These are phyloP conservation scores for Pteromalus puparum DNA, from an alignment of 1,140 invertebrate genomes.

Conservation along the genomic window DNA sequence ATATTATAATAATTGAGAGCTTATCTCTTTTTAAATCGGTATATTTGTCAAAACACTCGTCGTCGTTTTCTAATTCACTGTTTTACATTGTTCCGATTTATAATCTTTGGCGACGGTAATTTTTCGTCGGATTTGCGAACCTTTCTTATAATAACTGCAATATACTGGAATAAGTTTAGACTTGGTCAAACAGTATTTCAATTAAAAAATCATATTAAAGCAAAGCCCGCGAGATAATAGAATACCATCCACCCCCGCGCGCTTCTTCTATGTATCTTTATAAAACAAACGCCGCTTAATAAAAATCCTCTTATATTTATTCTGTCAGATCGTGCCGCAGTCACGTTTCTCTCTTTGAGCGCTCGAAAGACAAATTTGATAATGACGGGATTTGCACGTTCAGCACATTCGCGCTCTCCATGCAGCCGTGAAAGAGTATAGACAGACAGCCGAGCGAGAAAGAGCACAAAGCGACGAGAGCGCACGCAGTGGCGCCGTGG, in stretches of 20 bases:
- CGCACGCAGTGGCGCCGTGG: slow-evolving; percentile 50
- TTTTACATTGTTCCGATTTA: no score
- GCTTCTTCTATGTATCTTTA: neutral
- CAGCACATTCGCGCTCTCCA: slow-evolving; percentile 43
- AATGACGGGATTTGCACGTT: slow-evolving; percentile 55
- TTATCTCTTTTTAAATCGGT: slow-evolving; percentile 26
- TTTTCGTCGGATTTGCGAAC: no score
- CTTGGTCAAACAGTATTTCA: neutral
- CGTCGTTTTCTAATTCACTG: neutral
- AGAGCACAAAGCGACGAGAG: slow-evolving; percentile 38
- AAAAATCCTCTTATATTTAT: slow-evolving; percentile 47
- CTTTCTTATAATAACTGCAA: neutral
- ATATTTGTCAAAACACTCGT: slow-evolving; percentile 8
- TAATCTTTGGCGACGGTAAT: neutral
- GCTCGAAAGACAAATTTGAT: slow-evolving; percentile 52
- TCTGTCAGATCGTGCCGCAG: slow-evolving; percentile 33
- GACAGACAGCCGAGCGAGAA: neutral
- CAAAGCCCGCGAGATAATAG: neutral
- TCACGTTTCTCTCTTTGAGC: slow-evolving; percentile 54
- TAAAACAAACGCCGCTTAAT: slow-evolving; percentile 24
- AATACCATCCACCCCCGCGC: neutral
- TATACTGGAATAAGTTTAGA: neutral
- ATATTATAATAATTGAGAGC: slow-evolving; percentile 21
- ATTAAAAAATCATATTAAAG: neutral
- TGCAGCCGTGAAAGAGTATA: neutral